A percentile compares a stretch with the other conserved stretches of the same genome.
These are phyloP conservation scores for Erebia ligea DNA, from an alignment of 2,888 invertebrate genomes.

Conservation along the genomic window DNA sequence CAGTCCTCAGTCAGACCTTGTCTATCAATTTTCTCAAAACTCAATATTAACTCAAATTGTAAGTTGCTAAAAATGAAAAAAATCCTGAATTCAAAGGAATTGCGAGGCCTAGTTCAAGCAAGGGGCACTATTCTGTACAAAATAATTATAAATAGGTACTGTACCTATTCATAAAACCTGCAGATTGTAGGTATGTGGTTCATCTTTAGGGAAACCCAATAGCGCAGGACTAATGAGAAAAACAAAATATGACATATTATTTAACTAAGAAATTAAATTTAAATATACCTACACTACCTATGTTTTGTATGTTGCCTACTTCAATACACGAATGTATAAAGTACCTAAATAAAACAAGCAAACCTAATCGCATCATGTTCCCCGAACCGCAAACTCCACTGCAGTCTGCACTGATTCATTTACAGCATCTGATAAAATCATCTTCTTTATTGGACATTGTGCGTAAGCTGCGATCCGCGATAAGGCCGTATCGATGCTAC, in stretches of 20 bases:
- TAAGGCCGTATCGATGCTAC: slow-evolving; percentile 69
- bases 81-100: too few species aligned
- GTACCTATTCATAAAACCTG: too few species aligned
- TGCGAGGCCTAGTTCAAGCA: too few species aligned
- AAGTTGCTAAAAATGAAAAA: too few species aligned
- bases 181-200: too few species aligned
- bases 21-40: too few species aligned
- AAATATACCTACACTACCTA: not conserved
- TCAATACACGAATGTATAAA: slow-evolving; percentile 33
- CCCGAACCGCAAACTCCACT: slow-evolving; percentile 43
- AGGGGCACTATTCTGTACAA: too few species aligned
- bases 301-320: not conserved
- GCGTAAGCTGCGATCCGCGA: slow-evolving; percentile 67
- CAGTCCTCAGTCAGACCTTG: too few species aligned
- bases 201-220: not conserved
- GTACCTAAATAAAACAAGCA: slow-evolving; percentile 5
- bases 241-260: not conserved
- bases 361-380: slow-evolving; percentile 46
- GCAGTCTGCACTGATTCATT: slow-evolving; percentile 70
- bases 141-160: too few species aligned
- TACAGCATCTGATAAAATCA: slow-evolving; percentile 73
- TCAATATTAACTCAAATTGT: too few species aligned
- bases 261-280: not conserved
- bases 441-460: slow-evolving; percentile 81
- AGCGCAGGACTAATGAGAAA: not conserved